A percentile compares a stretch with the other conserved stretches of the same genome.
phyloP scores from a whole-genome alignment of 2,113 vertebrate species.

The Lagopus muta region DNA sequence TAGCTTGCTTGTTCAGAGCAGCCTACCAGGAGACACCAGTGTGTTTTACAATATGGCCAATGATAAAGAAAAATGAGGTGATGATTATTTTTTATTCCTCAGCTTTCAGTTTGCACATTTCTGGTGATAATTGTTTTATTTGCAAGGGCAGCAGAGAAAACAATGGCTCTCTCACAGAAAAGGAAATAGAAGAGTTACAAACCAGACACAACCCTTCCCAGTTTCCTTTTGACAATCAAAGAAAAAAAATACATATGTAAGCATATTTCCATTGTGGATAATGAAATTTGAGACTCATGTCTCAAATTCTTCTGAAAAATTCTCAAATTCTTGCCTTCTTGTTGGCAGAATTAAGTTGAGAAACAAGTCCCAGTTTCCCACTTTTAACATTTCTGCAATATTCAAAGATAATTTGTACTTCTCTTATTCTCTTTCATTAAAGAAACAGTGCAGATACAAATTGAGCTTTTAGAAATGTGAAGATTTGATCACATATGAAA shows the following conservation, averaged over 20 bases:
- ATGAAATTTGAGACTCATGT: slow-evolving; percentile 1
- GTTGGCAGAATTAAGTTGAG: not conserved
- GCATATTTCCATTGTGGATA: not conserved
- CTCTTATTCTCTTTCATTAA: not conserved
- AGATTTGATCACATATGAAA: not conserved
- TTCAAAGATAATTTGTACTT: not conserved
- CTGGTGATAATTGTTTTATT: slow-evolving; percentile 15
- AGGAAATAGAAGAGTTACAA: slow-evolving; percentile 29
- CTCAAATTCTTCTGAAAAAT: not conserved
- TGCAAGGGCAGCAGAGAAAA: slow-evolving; percentile 28
- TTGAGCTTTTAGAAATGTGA: not conserved
- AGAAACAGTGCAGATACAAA: not conserved
- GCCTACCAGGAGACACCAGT: not conserved
- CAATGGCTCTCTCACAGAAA: not conserved
- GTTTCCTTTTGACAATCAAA: slow-evolving; percentile 22
- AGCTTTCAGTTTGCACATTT: not conserved
- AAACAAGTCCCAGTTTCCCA: not conserved
- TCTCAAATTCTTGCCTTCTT: not conserved
- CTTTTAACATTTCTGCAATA: not conserved
- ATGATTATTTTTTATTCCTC: slow-evolving; percentile 34
- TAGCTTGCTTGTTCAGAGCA: not conserved
- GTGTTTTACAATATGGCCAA: not conserved
- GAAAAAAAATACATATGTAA: not conserved
- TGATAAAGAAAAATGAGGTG: not conserved
- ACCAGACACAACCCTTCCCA: not conserved